Percentiles rank a stretch among this genome's conserved stretches.
phyloP scores from a whole-genome alignment of 2,888 invertebrate species.

The Lepidocyrtoides sp. region DNA sequence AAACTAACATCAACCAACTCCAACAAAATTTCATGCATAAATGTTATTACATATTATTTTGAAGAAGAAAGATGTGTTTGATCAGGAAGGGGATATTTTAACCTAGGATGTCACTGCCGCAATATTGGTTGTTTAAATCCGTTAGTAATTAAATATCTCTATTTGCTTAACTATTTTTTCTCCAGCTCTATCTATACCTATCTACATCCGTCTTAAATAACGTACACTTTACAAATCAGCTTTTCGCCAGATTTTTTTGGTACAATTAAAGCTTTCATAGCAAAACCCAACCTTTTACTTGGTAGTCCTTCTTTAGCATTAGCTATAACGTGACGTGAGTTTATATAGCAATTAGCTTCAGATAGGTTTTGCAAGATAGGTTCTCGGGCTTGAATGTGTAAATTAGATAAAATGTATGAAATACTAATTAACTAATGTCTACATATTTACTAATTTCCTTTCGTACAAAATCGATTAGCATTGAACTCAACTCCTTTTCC shows the following conservation, averaged over 20 bases:
- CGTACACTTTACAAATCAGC: slow-evolving; percentile 33
- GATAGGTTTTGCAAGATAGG: not conserved
- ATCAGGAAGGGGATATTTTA: slow-evolving; percentile 74
- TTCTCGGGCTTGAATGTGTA: slow-evolving; percentile 32
- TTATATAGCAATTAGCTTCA: not conserved
- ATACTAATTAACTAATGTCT: not conserved
- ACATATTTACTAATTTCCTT: slow-evolving; percentile 37
- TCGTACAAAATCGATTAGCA: slow-evolving; percentile 79
- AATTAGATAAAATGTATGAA: not conserved
- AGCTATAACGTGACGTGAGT: not conserved
- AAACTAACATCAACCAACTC: slow-evolving; percentile 19
- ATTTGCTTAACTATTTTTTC: not conserved
- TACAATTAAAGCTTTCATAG: slow-evolving; percentile 80
- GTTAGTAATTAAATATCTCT: slow-evolving; percentile 21
- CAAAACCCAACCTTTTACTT: slow-evolving; percentile 53
- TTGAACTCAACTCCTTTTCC: slow-evolving; percentile 71
- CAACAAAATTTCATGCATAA: slow-evolving; percentile 24
- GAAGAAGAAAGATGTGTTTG: slow-evolving; percentile 25
- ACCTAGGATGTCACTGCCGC: slow-evolving; percentile 81
- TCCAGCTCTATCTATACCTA: not conserved
- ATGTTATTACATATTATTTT: not conserved
- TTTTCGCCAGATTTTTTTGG: slow-evolving; percentile 63
- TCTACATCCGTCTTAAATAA: slow-evolving; percentile 8
- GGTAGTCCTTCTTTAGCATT: not conserved
- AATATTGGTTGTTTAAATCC: slow-evolving; percentile 32